A percentile compares a stretch with the other conserved stretches of the same genome.
Evolutionary conservation across 2,113 vertebrate species (phyloP).

Genomic region (Passer domesticus): DNA sequence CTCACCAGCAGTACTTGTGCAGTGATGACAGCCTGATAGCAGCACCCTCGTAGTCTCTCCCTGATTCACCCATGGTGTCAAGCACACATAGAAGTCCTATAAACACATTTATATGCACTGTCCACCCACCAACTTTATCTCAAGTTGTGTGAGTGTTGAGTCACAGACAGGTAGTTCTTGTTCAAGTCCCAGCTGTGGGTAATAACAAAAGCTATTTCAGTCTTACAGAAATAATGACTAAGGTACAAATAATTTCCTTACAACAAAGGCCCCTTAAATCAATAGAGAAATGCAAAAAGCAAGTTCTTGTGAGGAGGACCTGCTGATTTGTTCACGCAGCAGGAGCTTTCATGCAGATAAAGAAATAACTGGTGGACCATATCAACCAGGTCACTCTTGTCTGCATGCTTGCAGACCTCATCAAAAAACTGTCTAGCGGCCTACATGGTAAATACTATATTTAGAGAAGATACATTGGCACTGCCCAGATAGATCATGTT

Average conservation of each 20-base stretch:
- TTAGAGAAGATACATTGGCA: not conserved
- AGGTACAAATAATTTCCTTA: not conserved
- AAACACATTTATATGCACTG: constrained; percentile 54
- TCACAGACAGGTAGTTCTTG: constrained; percentile 65
- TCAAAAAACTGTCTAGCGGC: not conserved
- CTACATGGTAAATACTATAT: not conserved
- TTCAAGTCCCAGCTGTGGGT: not conserved
- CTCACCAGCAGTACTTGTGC: not conserved
- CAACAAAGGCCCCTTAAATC: not conserved
- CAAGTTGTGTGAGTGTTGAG: constrained; percentile 25
- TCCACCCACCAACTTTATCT: constrained; percentile 64
- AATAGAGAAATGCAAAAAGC: not conserved
- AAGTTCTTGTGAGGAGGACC: not conserved
- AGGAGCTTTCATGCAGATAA: not conserved
- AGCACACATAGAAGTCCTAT: not conserved
- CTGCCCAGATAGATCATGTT: not conserved
- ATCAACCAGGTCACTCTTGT: not conserved
- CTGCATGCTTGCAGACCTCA: not conserved
- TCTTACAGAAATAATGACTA: not conserved
- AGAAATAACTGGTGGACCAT: not conserved
- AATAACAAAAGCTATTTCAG: constrained; percentile 32
- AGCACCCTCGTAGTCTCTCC: not conserved
- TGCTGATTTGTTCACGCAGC: not conserved
- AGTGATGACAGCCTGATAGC: constrained; percentile 11
- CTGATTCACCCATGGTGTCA: not conserved